Evolutionary conservation across 2,888 invertebrate genomes (phyloP), one percentile per base, ranked within the genome.

Genomic region (Himalopsyche anomala): DNA sequence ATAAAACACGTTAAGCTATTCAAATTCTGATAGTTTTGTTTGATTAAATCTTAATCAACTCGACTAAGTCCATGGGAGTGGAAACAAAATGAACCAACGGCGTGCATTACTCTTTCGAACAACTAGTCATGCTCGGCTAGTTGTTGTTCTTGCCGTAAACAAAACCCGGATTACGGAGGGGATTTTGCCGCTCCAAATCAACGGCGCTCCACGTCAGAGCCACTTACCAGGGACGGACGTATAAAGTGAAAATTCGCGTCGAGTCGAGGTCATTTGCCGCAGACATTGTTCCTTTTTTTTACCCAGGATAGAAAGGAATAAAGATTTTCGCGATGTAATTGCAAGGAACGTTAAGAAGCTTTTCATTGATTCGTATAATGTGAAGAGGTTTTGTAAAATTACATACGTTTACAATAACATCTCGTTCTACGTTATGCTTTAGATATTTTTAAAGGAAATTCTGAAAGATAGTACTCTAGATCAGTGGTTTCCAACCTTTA

Each of bases 41-140:
- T 62, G 62, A 62, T 62, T 62, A 62, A 62, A 62, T 62, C 62
- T 62, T 19, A 62, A 62, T 62, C 62, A 62, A 62, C 19, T 62
- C 28, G 62, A n/a, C 62, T 62, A 9, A 62, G 62, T 28, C 62
- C 9, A n/a, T 11, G 62, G 62, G 19, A n/a, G 28, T 28, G 62
- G 28, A 62, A 62, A 62, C n/a, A n/a, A 62, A 62, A 62, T 9
- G 19, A 62, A 15, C 45, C n/a, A 56, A 56, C 56, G n/a, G 5
- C 62, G 62, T 62, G 28, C 62, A 62, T 62, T 19, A 62, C 28
- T 62, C 19, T 62, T 62, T 62, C 62, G 62, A 62, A 19, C 62
- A 62, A 62, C 62, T 62, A 62, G 62, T 62, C 8, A n/a, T 28
- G 28, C 19, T 62, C 4, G 62, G 62, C 1, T 19, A 19, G 62